Conservation (phyloP, 2,888 invertebrate species). For the Pheosia gnoma region DNA sequence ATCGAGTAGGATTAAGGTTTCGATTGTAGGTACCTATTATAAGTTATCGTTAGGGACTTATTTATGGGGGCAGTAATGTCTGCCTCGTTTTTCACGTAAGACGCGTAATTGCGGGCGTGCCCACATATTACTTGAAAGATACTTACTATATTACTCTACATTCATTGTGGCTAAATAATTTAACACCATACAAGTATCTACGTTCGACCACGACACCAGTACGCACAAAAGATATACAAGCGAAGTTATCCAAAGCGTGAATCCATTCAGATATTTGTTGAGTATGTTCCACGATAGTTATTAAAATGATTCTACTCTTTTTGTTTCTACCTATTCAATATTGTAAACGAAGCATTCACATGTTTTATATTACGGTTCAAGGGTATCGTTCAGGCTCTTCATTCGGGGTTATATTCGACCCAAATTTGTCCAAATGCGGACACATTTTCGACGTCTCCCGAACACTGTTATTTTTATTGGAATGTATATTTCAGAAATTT, state of each 20-base stretch:
- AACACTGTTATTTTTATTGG: slow-evolving; percentile 71
- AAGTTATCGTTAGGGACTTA: slow-evolving; percentile 13
- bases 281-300: background rate
- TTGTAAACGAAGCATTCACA: slow-evolving; percentile 55
- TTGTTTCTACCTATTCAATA: slow-evolving; percentile 51
- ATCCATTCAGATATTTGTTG: background rate
- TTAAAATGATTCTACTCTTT: background rate
- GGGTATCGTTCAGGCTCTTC: slow-evolving; percentile 62
- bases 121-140: background rate
- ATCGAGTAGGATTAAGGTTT: too few species aligned
- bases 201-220: background rate
- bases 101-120: background rate
- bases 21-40: background rate
- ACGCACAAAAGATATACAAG: background rate
- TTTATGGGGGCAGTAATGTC: background rate
- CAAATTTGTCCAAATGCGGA: slow-evolving; percentile 73
- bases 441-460: slow-evolving; percentile 68
- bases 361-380: slow-evolving; percentile 68
- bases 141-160: background rate
- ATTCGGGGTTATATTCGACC: slow-evolving; percentile 70
- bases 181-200: background rate
- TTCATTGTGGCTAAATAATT: background rate
- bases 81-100: background rate
- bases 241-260: background rate
- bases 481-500: slow-evolving; percentile 69